Evolutionary conservation across 2,113 vertebrate species (phyloP).

Genomic region (Syrmaticus mikado): DNA sequence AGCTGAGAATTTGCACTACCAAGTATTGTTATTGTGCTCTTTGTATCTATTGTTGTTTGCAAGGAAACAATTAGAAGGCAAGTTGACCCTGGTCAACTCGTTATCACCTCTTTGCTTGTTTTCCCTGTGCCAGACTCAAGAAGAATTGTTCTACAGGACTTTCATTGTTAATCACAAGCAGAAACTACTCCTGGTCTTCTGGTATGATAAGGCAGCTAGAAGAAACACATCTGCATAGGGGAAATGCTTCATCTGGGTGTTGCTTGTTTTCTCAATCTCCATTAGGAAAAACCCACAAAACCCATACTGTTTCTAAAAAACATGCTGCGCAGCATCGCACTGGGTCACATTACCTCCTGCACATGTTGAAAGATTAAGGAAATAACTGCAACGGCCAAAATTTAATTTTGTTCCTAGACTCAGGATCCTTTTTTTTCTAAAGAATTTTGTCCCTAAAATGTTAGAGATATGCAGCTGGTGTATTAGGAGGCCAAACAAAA

Average conservation of each 20-base stretch:
- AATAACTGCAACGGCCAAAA: neutral
- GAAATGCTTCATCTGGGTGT: neutral
- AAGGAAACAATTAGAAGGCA: neutral
- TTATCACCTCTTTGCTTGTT: neutral
- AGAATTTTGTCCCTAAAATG: slow-evolving; percentile 7
- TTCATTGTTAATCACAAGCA: neutral
- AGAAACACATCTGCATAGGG: neutral
- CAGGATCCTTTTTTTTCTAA: neutral
- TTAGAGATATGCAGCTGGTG: slow-evolving; percentile 6
- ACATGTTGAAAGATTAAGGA: neutral
- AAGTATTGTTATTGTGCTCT: neutral
- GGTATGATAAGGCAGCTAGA: neutral
- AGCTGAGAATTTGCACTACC: too few species aligned
- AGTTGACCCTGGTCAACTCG: neutral
- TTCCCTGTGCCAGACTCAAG: accelerated
- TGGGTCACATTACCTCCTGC: neutral
- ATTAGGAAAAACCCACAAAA: neutral
- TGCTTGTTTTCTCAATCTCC: neutral
- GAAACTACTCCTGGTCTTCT: neutral
- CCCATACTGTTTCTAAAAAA: neutral
- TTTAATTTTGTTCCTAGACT: neutral
- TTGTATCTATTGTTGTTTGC: neutral
- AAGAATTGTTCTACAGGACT: neutral
- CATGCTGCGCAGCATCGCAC: neutral
- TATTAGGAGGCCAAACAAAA: slow-evolving; percentile 29